Evolutionary conservation across 2,888 invertebrate genomes (phyloP).

Genomic region (Drosophila dives): DNA sequence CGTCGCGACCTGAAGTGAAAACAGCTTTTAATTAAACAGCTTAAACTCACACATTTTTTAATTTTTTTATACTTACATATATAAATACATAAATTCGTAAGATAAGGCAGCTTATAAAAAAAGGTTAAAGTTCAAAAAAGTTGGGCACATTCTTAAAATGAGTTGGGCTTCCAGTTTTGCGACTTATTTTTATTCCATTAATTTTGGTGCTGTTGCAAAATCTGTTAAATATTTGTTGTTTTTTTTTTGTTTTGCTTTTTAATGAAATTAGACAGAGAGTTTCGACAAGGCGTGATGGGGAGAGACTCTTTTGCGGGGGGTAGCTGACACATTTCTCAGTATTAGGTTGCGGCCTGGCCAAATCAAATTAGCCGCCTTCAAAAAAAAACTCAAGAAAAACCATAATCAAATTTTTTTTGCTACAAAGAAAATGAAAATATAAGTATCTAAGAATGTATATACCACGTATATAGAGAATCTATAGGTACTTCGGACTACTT

Average conservation of each 20-base stretch:
- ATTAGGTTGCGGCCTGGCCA: slow-evolving; percentile 59
- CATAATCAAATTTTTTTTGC: slow-evolving; percentile 73
- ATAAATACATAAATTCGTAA: background rate
- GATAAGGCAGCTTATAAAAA: slow-evolving; percentile 51
- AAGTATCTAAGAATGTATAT: slow-evolving; percentile 19
- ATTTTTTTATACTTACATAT: slow-evolving; percentile 1
- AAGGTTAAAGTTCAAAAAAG: slow-evolving; percentile 75
- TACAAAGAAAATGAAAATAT: slow-evolving; percentile 70
- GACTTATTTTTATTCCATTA: slow-evolving; percentile 50
- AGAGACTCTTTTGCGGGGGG: slow-evolving; percentile 6
- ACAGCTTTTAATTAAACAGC: slow-evolving; percentile 70
- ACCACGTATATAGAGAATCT: slow-evolving; percentile 16
- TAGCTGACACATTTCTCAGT: slow-evolving; percentile 71
- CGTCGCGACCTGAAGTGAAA: slow-evolving; percentile 27
- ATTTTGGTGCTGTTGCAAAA: slow-evolving; percentile 55
- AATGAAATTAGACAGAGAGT: slow-evolving; percentile 67
- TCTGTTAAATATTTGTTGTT: slow-evolving; percentile 61
- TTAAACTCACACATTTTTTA: slow-evolving; percentile 11
- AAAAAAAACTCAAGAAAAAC: slow-evolving; percentile 57
- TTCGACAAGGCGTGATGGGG: slow-evolving; percentile 1
- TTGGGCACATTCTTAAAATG: slow-evolving; percentile 60
- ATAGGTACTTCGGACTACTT: slow-evolving; percentile 9
- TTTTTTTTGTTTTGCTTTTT: slow-evolving; percentile 44
- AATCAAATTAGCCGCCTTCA: slow-evolving; percentile 76
- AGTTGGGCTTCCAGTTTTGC: slow-evolving; percentile 58